A percentile compares a stretch with the other conserved stretches of the same genome.
phyloP scores from a whole-genome alignment of 1,140 invertebrate genomes.

The Philaenus spumarius region DNA sequence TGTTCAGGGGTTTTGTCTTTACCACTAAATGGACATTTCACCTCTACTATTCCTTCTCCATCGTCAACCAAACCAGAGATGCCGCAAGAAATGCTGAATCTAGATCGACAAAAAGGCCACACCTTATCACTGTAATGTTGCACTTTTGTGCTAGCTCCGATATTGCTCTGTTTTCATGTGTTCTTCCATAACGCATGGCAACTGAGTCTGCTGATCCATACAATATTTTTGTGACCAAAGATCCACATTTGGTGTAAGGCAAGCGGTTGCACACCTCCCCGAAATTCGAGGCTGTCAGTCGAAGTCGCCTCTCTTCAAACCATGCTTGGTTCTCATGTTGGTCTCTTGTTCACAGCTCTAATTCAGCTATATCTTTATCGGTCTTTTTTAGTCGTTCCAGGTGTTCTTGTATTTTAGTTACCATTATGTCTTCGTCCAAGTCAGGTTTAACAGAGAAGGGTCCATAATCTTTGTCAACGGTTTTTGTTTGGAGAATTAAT shows the following conservation, averaged over 20 bases:
- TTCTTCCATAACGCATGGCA: conserved; percentile 6
- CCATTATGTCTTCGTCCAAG: not conserved
- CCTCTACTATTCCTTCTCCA: too few relatives aligned
- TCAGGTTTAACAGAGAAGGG: too few relatives aligned
- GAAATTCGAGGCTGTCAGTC: conserved; percentile 38
- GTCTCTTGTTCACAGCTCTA: not conserved
- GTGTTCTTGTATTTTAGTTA: not conserved
- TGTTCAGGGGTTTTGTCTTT: conserved; percentile 21
- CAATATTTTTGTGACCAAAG: conserved; percentile 20
- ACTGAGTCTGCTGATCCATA: not conserved
- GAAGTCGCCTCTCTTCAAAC: conserved; percentile 28
- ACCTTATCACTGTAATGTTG: conserved; percentile 25
- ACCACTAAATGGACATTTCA: conserved; percentile 22
- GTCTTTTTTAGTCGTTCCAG: not conserved
- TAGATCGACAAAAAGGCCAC: conserved; percentile 38
- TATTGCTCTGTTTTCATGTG: not conserved
- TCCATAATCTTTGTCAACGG: too few relatives aligned
- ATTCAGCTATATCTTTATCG: not conserved
- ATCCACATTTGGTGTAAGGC: conserved; percentile 26
- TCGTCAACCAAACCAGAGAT: conserved; percentile 39
- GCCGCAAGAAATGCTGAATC: conserved; percentile 35
- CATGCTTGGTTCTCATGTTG: conserved; percentile 20
- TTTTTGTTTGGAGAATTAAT: too few relatives aligned
- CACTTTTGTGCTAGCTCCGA: not conserved
- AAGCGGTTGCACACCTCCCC: conserved; percentile 32